Base-by-base conservation (phyloP, 1,140 invertebrate species). In the Andricus grossulariae region DNA sequence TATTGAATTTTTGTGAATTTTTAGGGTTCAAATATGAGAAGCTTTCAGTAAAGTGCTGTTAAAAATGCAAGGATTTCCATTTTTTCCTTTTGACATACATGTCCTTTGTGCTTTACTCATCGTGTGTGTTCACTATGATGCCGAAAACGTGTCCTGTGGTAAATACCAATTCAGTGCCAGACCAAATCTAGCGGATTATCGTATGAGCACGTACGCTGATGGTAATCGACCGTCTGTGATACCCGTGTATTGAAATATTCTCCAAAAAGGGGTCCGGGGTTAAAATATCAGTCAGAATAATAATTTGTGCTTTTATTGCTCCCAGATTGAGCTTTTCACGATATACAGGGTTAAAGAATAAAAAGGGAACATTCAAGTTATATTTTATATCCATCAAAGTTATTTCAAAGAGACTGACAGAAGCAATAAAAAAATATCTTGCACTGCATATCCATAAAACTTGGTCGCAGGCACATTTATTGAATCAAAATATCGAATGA, bases 101-200 rank as follows among this genome's bases (percentile, higher is more conserved):
- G 51, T 55, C 57, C 52, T 66, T 54, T 21, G 70, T 25, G 39
- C 70, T 81, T 71, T 57, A 45, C 78, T 57, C 74, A 71, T 57
- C 49, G 32, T 7, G 18, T 66, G 55, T 75, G 39, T 66, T 60
- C 39, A 16, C 15, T n/a, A 15, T 66, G 60, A 66, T 66, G 60
- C 60, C 60, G 25, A 66, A 66, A 66, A 66, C 60, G 60, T 66
- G 60, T 39, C 60, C 60, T 39, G 60, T 32, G 60, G 60, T 66
- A 66, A 66, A 66, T 66, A 66, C 25, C 60, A 25, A 66, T 66
- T 66, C 60, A 66, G 39, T 66, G 60, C 25, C 25, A 66, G 15
- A 39, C 25, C 21, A 21, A 80, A 80, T 80, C 79, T 77, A 73
- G 45, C 50, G 79, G 73, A 80, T 80, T 77, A 76, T 45, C 21